Percentiles rank a stretch among this genome's conserved stretches.
phyloP scores from a whole-genome alignment of 2,113 vertebrate species.

The Eurystomus gularis region DNA sequence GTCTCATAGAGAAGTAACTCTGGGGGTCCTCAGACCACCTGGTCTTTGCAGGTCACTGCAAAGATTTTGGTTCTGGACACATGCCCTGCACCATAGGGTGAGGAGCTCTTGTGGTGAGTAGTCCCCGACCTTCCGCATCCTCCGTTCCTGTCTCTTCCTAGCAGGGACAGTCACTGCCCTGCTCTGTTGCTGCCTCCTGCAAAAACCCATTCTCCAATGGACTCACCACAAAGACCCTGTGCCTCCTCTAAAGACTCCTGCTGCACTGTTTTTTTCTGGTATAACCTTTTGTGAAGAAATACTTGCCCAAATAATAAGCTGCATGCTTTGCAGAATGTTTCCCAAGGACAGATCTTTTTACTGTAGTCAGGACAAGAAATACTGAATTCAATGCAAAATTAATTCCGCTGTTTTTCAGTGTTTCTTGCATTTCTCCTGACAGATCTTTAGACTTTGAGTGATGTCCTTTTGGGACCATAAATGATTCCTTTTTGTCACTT shows the following conservation, averaged over 20 bases:
- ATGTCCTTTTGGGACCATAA: neutral
- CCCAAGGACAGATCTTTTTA: neutral
- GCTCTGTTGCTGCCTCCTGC: neutral
- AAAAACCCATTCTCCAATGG: neutral
- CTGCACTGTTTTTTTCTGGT: neutral
- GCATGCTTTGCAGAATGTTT: neutral
- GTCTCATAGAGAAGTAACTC: neutral
- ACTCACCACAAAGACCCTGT: neutral
- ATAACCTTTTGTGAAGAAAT: neutral
- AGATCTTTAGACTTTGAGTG: neutral
- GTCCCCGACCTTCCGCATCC: neutral
- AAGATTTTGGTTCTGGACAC: neutral
- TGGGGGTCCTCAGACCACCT: fast-evolving
- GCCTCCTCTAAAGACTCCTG: neutral
- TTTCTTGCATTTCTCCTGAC: neutral
- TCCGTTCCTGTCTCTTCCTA: neutral
- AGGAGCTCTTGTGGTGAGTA: neutral
- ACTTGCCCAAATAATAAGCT: neutral
- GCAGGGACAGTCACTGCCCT: neutral
- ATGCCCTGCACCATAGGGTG: fast-evolving
- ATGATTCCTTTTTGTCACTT: neutral
- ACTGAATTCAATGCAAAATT: neutral
- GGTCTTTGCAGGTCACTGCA: neutral
- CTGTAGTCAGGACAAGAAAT: neutral
- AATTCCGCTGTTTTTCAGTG: neutral